Conservation (phyloP, 2,113 vertebrate species). For the Vulpes lagopus region DNA sequence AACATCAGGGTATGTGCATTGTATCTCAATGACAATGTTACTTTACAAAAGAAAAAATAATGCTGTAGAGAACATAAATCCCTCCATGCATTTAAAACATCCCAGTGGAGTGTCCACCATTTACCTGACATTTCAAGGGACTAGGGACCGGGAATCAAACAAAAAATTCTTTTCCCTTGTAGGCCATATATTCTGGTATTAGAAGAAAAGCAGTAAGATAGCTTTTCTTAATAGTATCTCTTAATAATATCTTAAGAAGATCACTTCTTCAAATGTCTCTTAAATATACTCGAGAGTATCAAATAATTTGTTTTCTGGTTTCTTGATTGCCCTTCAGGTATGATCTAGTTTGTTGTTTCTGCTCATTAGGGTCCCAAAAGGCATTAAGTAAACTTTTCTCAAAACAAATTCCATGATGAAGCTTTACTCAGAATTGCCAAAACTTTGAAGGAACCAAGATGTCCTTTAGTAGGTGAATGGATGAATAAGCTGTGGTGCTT, state of each 20-base stretch:
- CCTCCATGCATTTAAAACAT: not conserved
- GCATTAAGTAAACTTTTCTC: not conserved
- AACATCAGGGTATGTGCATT: not conserved
- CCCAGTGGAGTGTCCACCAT: not conserved
- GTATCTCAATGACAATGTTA: not conserved
- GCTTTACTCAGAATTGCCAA: not conserved
- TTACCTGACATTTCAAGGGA: not conserved
- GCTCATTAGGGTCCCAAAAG: not conserved
- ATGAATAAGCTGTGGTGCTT: not conserved
- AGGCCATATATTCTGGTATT: not conserved
- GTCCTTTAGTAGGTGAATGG: not conserved
- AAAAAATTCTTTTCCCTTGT: not conserved
- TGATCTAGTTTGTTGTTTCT: not conserved
- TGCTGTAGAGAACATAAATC: not conserved
- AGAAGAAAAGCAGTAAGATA: not conserved
- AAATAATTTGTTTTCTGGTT: not conserved
- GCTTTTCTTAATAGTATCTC: not conserved
- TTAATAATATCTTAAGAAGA: not conserved
- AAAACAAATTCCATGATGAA: not conserved
- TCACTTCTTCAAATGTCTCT: too few relatives aligned
- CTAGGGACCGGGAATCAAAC: not conserved
- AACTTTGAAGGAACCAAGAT: not conserved
- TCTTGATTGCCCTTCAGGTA: not conserved
- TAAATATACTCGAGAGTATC: not conserved
- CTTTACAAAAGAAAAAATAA: not conserved